Evolutionary conservation across 2,888 invertebrate genomes (phyloP), one percentile per base, ranked within the genome.

Genomic region (Monoplex corrugatus): DNA sequence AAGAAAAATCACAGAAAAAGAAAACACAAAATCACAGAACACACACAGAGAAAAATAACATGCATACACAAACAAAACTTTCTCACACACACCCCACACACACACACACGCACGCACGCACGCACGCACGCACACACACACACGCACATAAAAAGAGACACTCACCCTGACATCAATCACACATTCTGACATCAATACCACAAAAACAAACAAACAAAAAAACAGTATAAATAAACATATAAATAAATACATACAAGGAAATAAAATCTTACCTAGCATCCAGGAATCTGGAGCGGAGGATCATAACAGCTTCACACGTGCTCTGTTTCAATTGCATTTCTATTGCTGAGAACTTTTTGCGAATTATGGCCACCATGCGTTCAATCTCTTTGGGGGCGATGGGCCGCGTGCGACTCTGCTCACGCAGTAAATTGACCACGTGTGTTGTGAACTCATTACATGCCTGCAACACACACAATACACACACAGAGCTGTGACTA

Each of bases 371-470:
- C 44, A 96, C 96, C 95, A 95, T 95, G 38, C 95, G 97, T 96
- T 99, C 99, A 94, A 99, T 99, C 97, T 99, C 99, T 97, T 97
- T 99, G 86, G 99, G 99, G 89, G 99, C 99, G 95, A 99, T 99
- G 88, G 99, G 99, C 94, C 99, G 97, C 93, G 99, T 99, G 95
- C 99, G 98, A 95, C 98, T 98, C 97, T 99, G 99, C 96, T 99
- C 99, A 89, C 99, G 97, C 92, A 99, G 97, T 94, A 99, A 97
- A 96, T 99, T 99, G 98, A 99, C 98, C 93, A 99, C 99, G 97
- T 99, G 99, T n/a, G 99, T 99, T 90, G 99, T 99, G 96, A 99
- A 99, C 97, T 99, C 99, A 96, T 98, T 99, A 97, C 99, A 99
- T n/a, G 99, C 99, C 97, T 98, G 96, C 80, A 91, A 91, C 87